Base-by-base conservation (phyloP, 2,113 vertebrate species). In the Chloropsis cyanopogon region DNA sequence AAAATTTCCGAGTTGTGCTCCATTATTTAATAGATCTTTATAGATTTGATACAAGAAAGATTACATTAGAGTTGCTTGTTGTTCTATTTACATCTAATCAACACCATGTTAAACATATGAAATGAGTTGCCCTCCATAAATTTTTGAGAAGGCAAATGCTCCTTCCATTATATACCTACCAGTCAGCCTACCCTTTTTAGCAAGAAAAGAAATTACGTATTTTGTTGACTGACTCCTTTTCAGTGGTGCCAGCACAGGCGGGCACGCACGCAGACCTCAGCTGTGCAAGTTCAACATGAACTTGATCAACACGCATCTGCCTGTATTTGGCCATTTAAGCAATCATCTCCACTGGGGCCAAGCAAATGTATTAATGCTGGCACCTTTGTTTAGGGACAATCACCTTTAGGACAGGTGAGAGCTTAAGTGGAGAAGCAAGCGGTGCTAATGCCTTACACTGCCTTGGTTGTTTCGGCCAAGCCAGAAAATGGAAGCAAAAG, bases 181-280 rank as follows among this genome's bases (percentile, higher is more conserved):
- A 50, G 44, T 49, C 37, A 77, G 22, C n/a, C 83, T 71, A 65
- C 14, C 53, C 49, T 75, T 91, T 64, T 57, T 46, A 26, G 33
- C 31, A 95, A 64, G 26, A 75, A 76, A 83, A 25, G 1, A 73
- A 92, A 85, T 53, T 33, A 53, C 0, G 0, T 7, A 69, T 18
- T 90, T 47, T 37, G 41, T 42, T 49, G 25, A 35, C 54, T 33
- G 41, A 49, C 53, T 20, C 3, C 25, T 35, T 75, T 87, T 46
- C 88, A 11, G 11, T 0, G 0, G 23, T 9, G 20, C 53, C 23
- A 31, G 47, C 47, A n/a, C 42, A 65, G 31, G 46, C 0, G 0
- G 75, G 9, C 29, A 52, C 0, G 0, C 4, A 10, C 3, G 1
- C 4, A 0, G 25, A 77, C 16, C 11, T 59, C 56, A 41, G 71